phyloP scores from a whole-genome alignment of 2,888 invertebrate species.

The Auanema sp. region DNA sequence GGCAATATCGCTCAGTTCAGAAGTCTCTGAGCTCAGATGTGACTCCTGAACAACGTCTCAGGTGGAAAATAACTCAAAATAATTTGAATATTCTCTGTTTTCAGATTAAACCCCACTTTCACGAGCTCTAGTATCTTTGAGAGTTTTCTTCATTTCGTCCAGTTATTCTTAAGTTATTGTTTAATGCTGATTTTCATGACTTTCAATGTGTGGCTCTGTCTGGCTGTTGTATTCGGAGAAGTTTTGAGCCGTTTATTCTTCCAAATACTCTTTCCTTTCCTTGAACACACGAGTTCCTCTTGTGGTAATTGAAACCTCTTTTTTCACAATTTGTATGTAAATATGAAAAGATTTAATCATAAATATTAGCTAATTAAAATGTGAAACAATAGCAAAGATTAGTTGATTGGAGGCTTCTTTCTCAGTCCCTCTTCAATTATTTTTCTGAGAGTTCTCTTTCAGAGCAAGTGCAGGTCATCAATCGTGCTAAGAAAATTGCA shows the following conservation, averaged over 20 bases:
- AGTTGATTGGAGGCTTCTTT: no score
- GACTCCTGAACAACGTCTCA: slow-evolving; percentile 28
- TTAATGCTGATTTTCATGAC: slow-evolving; percentile 63
- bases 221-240: slow-evolving; percentile 57
- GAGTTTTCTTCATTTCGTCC: slow-evolving; percentile 45
- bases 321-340: no score
- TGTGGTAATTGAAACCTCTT: no score
- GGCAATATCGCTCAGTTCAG: slow-evolving; percentile 40
- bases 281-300: slow-evolving; percentile 9
- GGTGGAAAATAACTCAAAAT: slow-evolving; percentile 11
- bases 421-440: no score
- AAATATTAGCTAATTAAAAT: no score
- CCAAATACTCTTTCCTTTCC: slow-evolving; percentile 31
- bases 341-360: no score
- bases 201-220: slow-evolving; percentile 61
- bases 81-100: not conserved
- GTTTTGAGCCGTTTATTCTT: slow-evolving; percentile 33
- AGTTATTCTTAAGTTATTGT: slow-evolving; percentile 50
- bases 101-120: slow-evolving; percentile 28
- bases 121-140: slow-evolving; percentile 36
- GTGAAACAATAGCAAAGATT: no score
- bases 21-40: slow-evolving; percentile 16
- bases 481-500: no score
- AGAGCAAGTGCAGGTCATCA: no score
- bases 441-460: no score